These are phyloP conservation scores for Drosophila austrosaltans DNA, from an alignment of 2,888 invertebrate species.

Conservation along the genomic window DNA sequence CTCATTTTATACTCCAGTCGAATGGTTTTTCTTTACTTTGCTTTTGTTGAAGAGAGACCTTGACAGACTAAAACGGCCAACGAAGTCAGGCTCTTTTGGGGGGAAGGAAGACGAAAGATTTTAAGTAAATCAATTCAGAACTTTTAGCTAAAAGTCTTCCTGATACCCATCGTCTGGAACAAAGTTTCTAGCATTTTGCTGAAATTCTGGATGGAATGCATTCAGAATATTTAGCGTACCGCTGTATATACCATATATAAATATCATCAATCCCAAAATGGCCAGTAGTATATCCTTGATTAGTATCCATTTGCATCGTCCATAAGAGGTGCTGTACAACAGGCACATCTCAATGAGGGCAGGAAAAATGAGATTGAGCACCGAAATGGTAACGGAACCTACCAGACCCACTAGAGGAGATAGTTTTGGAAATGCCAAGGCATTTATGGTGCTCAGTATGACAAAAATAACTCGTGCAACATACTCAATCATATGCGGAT, in stretches of 20 bases:
- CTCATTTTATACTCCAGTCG: too few relatives aligned
- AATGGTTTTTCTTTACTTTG: too few relatives aligned
- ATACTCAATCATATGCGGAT: constrained; percentile 38
- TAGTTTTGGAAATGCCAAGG: constrained; percentile 45
- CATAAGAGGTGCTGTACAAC: constrained; percentile 38
- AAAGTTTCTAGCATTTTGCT: background rate
- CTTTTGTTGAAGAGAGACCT: too few relatives aligned
- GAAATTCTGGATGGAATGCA: constrained; percentile 12
- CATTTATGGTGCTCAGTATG: constrained; percentile 35
- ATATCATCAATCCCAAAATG: constrained; percentile 27
- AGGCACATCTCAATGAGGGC: constrained; percentile 52
- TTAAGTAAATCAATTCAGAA: too few relatives aligned
- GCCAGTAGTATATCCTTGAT: constrained; percentile 39
- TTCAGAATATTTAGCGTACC: constrained; percentile 22
- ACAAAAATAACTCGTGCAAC: constrained; percentile 38
- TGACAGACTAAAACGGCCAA: too few relatives aligned
- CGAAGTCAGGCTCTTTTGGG: too few relatives aligned
- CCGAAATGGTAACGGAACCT: constrained; percentile 50
- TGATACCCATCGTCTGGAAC: too few relatives aligned
- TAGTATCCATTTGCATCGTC: constrained; percentile 43
- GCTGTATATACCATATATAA: constrained; percentile 25
- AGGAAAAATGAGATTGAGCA: constrained; percentile 58
- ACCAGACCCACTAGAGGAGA: constrained; percentile 49
- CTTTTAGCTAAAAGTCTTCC: too few relatives aligned
- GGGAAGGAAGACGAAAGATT: too few relatives aligned